Base-by-base conservation (phyloP, 2,113 vertebrate species). In the Todiramphus chloris region DNA sequence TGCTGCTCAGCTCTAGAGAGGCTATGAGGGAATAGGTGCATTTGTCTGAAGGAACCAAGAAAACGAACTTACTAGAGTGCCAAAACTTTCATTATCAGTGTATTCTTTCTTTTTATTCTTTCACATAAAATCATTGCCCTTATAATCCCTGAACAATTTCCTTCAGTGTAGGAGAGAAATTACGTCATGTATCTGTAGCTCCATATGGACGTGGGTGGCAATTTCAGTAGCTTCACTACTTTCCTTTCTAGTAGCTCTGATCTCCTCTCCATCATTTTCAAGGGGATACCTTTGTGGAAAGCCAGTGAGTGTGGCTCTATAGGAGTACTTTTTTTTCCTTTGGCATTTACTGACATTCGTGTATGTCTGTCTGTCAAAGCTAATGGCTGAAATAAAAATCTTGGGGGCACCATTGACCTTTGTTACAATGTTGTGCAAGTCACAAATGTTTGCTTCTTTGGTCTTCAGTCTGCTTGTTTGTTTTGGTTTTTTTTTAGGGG, bases 401-500 rank as follows among this genome's bases (percentile, higher is more conserved):
- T 75, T 0, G 0, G 23, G 48, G 63, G 39, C 56, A 87, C 3
- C 33, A 12, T 0, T 83, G 86, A 75, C n/a, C 46, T 91, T 81
- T 76, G 37, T 69, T 55, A 64, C 46, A 31, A 20, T 56, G 44
- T 83, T 86, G 63, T 83, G 50, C 37, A 80, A 55, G 59, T 91
- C 75, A 43, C 16, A 35, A 70, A 41, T 66, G 51, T 63, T 95
- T 75, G 60, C 53, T 87, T 35, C 48, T 79, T 59, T 78, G 39
- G 28, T 89, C 51, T 80, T 73, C 62, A 64, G 5, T 90, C 35
- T 83, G 8, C 59, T 53, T 50, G 4, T 67, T 75, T 64, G 48
- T 10, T 50, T 5, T 46, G 17, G 1, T 2, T 1, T 6, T 56
- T 20, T 39, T 27, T 50, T 5, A 2, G 8, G 0, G 11, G 2